These are phyloP conservation scores for Bufotes viridis DNA, from an alignment of 2,797 vertebrate genomes.

Conservation along the genomic window DNA sequence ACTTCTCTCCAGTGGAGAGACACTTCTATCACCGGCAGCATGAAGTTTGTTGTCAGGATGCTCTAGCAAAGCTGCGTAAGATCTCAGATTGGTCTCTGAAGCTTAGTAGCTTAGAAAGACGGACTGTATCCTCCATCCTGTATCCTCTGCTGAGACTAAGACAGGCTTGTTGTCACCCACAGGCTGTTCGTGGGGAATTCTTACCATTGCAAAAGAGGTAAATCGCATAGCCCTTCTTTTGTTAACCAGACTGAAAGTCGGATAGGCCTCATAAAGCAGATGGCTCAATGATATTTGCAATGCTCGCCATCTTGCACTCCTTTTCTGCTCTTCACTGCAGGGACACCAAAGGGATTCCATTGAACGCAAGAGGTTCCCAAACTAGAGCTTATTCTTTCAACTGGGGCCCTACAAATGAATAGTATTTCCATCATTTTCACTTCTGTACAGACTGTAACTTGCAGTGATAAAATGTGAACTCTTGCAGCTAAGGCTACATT, in stretches of 20 bases:
- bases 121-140: conserved; percentile 91
- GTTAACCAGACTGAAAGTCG: background rate
- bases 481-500: too few species aligned
- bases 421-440: too few species aligned
- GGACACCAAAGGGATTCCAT: too few species aligned
- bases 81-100: conserved; percentile 96
- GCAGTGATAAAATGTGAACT: too few species aligned
- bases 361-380: too few species aligned
- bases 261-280: background rate
- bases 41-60: conserved; percentile 97
- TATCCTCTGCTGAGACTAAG: conserved; percentile 91
- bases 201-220: conserved; percentile 97
- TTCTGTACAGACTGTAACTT: too few species aligned
- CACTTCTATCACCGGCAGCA: conserved; percentile 99
- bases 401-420: too few species aligned
- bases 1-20: conserved; percentile 96
- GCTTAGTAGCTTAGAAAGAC: conserved; percentile 92
- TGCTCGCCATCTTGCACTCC: background rate
- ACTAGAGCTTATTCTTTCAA: too few species aligned
- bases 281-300: background rate
- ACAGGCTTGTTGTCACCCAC: conserved; percentile 98
- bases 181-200: conserved; percentile 97
- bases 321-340: background rate
- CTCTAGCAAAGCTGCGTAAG: conserved; percentile 91
- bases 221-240: background rate